phyloP scores from a whole-genome alignment of 2,888 invertebrate genomes.

The Morpho helenor region DNA sequence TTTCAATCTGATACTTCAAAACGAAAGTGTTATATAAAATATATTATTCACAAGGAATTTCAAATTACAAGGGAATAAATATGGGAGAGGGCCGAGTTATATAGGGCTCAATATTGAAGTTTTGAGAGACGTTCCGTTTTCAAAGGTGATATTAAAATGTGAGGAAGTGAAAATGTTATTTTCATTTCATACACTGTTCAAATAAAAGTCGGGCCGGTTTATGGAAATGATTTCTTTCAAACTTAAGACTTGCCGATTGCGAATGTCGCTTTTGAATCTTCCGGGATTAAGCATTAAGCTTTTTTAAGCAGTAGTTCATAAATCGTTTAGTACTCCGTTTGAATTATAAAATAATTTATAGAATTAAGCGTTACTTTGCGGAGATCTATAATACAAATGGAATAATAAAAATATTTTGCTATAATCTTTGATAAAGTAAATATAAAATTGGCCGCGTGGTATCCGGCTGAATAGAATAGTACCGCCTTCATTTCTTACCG shows the following conservation, averaged over 20 bases:
- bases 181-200: constrained; percentile 28
- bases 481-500: too few relatives aligned
- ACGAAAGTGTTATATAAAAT: neutral
- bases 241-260: constrained; percentile 4
- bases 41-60: constrained; percentile 1
- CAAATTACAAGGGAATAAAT: constrained; percentile 19
- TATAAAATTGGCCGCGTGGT: too few relatives aligned
- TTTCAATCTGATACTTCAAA: neutral
- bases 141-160: constrained; percentile 29
- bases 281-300: neutral
- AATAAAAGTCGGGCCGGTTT: constrained; percentile 19
- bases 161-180: constrained; percentile 22
- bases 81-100: constrained; percentile 14
- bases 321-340: too few relatives aligned
- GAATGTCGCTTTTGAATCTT: neutral
- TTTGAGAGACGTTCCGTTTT: constrained; percentile 20
- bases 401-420: too few relatives aligned
- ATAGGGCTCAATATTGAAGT: constrained; percentile 22
- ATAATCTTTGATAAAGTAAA: too few relatives aligned
- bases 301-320: too few relatives aligned
- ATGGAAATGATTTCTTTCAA: constrained; percentile 17
- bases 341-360: too few relatives aligned
- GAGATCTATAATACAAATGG: too few relatives aligned
- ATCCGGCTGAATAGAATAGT: too few relatives aligned
- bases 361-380: too few relatives aligned